Conservation (phyloP, 2,113 vertebrate species). For the Bostrychus sinensis region DNA sequence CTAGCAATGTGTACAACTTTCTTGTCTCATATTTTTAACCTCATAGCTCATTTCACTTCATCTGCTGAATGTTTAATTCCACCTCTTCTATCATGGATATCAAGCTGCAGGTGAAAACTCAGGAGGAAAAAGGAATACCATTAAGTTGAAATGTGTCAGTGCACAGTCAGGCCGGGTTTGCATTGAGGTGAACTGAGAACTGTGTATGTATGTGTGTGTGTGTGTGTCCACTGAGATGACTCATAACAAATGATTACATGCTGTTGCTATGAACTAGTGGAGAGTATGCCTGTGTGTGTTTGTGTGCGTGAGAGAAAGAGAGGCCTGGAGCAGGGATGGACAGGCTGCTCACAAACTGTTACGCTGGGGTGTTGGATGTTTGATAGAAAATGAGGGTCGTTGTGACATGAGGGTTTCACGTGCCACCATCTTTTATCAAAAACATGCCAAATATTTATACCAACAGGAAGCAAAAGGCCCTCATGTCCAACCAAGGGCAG, state of each 20-base stretch:
- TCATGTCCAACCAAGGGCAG: too few species aligned
- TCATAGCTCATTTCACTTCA: conserved; percentile 48
- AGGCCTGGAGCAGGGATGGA: too few species aligned
- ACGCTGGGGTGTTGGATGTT: neutral
- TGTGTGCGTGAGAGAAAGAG: neutral
- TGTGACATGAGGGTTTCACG: too few species aligned
- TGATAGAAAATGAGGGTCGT: too few species aligned
- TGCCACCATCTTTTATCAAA: too few species aligned
- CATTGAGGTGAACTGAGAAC: conserved; percentile 9
- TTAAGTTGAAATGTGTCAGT: conserved; percentile 67
- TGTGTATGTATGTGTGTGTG: conserved; percentile 17
- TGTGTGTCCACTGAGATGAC: conserved; percentile 53
- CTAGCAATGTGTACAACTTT: too few species aligned
- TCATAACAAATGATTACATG: conserved; percentile 62
- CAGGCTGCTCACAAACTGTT: neutral
- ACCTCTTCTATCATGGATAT: conserved; percentile 43
- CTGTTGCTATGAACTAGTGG: conserved; percentile 58
- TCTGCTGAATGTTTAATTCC: conserved; percentile 35
- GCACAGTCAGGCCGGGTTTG: conserved; percentile 40
- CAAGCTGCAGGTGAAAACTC: conserved; percentile 40
- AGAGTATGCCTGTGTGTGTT: conserved; percentile 7
- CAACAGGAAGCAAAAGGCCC: too few species aligned
- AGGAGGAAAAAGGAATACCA: conserved; percentile 18
- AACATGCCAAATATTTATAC: too few species aligned
- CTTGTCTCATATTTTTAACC: conserved; percentile 43